Evolutionary conservation across 2,797 vertebrate species (phyloP).

Genomic region (Phaenicophaeus curvirostris): DNA sequence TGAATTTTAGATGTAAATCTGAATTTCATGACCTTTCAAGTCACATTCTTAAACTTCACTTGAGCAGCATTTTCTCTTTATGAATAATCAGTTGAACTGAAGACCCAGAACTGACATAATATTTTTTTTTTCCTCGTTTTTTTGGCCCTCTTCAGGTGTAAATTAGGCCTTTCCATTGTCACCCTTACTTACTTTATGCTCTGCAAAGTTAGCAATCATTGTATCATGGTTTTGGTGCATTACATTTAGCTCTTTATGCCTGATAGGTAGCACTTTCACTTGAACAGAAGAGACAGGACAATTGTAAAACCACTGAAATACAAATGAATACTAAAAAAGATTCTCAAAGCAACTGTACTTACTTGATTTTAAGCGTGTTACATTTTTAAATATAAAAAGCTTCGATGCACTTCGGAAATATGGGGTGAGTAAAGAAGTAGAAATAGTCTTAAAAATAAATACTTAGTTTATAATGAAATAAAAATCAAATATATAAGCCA

Average conservation of each 20-base stretch:
- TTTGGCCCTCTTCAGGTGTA: slow-evolving; percentile 2
- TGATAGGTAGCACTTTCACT: neutral
- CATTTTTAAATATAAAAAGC: neutral
- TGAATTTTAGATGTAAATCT: slow-evolving; percentile 56
- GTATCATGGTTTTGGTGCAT: neutral
- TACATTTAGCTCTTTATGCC: neutral
- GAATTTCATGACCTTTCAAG: slow-evolving; percentile 52
- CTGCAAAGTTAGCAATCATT: neutral
- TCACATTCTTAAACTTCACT: slow-evolving; percentile 7
- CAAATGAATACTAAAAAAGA: slow-evolving; percentile 17
- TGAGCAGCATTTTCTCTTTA: neutral
- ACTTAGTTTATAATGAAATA: neutral
- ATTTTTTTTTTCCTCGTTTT: neutral
- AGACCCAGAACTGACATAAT: neutral
- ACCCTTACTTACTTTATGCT: neutral
- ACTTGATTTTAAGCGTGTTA: neutral
- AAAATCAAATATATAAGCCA: neutral
- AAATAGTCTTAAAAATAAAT: neutral
- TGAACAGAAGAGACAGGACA: neutral
- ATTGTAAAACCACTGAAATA: slow-evolving; percentile 3
- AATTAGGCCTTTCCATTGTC: neutral
- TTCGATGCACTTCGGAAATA: neutral
- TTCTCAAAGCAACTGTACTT: neutral
- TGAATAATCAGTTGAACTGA: neutral
- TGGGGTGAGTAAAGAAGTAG: neutral